Evolutionary conservation across 2,888 invertebrate species (phyloP).

Genomic region (Nomada goodeniana): DNA sequence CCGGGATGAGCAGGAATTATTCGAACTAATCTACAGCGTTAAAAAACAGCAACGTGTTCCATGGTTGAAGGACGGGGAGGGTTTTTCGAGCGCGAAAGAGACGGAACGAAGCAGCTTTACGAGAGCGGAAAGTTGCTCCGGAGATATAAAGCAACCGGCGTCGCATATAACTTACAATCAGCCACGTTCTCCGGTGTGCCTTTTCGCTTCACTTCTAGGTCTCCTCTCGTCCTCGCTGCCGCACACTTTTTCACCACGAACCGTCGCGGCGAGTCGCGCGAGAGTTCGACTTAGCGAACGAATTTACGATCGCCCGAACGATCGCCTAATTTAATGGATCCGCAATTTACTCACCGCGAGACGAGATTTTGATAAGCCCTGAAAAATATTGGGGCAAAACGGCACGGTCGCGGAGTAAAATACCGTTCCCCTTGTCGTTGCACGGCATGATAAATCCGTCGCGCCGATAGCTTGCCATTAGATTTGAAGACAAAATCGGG

Average conservation of each 20-base stretch:
- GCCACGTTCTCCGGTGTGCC: constrained; percentile 74
- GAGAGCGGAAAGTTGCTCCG: constrained; percentile 83
- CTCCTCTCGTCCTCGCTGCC: constrained; percentile 64
- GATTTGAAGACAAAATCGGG: constrained; percentile 5
- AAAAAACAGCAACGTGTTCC: constrained; percentile 69
- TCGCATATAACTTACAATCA: constrained; percentile 84
- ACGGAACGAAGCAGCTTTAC: constrained; percentile 79
- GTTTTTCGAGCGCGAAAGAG: constrained; percentile 70
- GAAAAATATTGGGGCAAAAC: constrained; percentile 11
- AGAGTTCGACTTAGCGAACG: constrained; percentile 64
- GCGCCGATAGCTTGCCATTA: neutral
- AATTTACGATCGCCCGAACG: constrained; percentile 63
- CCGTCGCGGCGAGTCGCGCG: constrained; percentile 54
- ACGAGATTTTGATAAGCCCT: constrained; percentile 57
- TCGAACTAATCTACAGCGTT: constrained; percentile 62
- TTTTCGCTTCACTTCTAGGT: constrained; percentile 69
- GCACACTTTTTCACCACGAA: constrained; percentile 74
- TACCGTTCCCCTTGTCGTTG: constrained; percentile 8
- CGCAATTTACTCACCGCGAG: constrained; percentile 48
- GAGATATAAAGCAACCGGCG: constrained; percentile 83
- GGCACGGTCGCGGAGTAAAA: neutral
- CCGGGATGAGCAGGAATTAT: constrained; percentile 58
- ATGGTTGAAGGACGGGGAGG: constrained; percentile 73
- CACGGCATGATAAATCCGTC: neutral
- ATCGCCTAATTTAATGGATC: constrained; percentile 53